A percentile compares a stretch with the other conserved stretches of the same genome.
Conservation (phyloP, 2,888 invertebrate species). For the Diarsia mendica region DNA sequence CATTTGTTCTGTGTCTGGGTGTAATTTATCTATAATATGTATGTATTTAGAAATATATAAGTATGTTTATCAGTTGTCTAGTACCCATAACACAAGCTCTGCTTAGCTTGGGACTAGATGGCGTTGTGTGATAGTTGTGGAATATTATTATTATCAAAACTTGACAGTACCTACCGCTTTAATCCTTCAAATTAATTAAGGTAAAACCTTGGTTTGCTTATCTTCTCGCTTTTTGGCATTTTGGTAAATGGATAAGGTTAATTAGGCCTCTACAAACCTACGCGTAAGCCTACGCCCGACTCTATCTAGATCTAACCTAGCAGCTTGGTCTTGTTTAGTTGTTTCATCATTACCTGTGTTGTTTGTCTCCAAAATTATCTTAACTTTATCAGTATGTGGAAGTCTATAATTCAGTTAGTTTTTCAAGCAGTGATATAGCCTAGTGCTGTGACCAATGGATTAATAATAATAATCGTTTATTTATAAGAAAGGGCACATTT, state of each 20-base stretch:
- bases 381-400: not conserved
- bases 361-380: not conserved
- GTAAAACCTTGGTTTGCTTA: constrained; percentile 17
- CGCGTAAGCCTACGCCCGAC: not conserved
- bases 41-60: too few relatives aligned
- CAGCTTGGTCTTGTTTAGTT: not conserved
- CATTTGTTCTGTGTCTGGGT: too few relatives aligned
- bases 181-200: constrained; percentile 5
- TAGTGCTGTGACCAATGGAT: too few relatives aligned
- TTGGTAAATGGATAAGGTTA: constrained; percentile 1
- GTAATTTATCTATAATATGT: too few relatives aligned
- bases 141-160: too few relatives aligned
- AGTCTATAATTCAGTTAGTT: not conserved
- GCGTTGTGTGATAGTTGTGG: too few relatives aligned
- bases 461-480: too few relatives aligned
- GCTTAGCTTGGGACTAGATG: too few relatives aligned
- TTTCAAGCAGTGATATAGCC: not conserved
- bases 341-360: constrained; percentile 7
- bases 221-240: constrained; percentile 19
- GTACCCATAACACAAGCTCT: too few relatives aligned
- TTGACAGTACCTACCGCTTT: not conserved
- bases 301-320: not conserved
- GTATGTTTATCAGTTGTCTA: too few relatives aligned
- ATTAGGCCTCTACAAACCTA: constrained; percentile 1
- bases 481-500: too few relatives aligned